Percentiles rank a stretch among this genome's conserved stretches.
phyloP scores from a whole-genome alignment of 2,113 vertebrate species.

The Poeciliopsis prolifica region DNA sequence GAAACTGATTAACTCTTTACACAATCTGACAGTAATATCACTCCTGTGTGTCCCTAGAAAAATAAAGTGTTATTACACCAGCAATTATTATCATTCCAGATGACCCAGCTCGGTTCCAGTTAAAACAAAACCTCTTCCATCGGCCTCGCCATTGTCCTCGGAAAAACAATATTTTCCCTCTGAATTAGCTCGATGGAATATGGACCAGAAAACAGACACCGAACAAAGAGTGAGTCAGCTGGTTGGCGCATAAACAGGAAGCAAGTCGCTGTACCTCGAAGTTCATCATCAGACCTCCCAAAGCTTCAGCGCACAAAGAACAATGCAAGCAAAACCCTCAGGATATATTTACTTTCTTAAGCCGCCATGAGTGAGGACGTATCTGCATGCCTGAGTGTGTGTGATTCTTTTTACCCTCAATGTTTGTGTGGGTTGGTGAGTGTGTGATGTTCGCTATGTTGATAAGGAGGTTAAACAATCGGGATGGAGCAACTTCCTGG shows the following conservation, averaged over 20 bases:
- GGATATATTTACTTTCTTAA: conserved; percentile 58
- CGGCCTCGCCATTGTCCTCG: conserved; percentile 43
- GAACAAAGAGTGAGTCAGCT: conserved; percentile 53
- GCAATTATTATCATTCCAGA: conserved; percentile 55
- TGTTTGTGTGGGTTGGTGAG: not conserved
- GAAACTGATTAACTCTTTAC: conserved; percentile 25
- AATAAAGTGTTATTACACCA: conserved; percentile 43
- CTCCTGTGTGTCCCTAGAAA: conserved; percentile 55
- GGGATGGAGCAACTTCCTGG: conserved; percentile 70
- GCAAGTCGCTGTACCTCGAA: conserved; percentile 39
- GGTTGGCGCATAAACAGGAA: conserved; percentile 72
- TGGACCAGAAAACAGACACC: not conserved
- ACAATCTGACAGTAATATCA: conserved; percentile 46
- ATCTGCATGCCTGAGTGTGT: conserved; percentile 15
- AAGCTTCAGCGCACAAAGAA: conserved; percentile 49
- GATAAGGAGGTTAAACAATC: conserved; percentile 66
- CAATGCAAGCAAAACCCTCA: conserved; percentile 58
- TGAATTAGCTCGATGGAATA: conserved; percentile 47
- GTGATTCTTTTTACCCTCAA: conserved; percentile 3
- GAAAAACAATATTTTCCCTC: conserved; percentile 58
- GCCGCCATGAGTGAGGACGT: conserved; percentile 20
- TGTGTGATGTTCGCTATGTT: conserved; percentile 40
- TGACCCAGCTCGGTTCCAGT: conserved; percentile 39
- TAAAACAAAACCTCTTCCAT: conserved; percentile 44
- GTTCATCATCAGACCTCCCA: conserved; percentile 66